Evolutionary conservation across 2,888 invertebrate genomes (phyloP).

Genomic region (Epistrophe eligans): DNA sequence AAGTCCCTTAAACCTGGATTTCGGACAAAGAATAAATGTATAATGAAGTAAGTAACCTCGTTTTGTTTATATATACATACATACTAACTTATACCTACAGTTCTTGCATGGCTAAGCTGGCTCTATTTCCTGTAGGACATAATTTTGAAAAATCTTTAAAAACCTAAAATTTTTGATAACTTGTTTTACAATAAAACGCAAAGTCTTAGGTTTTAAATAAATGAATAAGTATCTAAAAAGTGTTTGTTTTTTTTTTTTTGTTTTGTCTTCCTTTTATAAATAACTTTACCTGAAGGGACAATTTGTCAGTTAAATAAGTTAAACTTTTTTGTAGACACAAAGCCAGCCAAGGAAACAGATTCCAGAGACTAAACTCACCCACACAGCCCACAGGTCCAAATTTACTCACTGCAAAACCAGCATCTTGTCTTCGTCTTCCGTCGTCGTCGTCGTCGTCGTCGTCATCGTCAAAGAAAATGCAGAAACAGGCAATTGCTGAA

Average conservation of each 20-base stretch:
- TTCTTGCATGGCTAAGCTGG: background rate
- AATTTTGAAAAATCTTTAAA: background rate
- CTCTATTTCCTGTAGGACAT: background rate
- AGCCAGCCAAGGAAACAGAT: background rate
- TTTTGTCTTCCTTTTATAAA: too few species aligned
- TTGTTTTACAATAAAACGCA: too few species aligned
- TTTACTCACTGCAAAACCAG: conserved; percentile 11
- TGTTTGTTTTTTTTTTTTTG: background rate
- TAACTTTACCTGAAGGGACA: conserved; percentile 24
- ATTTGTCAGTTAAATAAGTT: conserved; percentile 41
- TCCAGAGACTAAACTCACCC: background rate
- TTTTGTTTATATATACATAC: too few species aligned
- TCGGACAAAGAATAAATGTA: too few species aligned
- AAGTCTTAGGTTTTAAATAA: background rate
- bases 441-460: conserved; percentile 10
- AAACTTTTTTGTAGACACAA: conserved; percentile 37
- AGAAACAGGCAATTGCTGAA: conserved; percentile 20
- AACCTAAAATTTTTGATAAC: background rate
- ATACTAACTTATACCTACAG: too few species aligned
- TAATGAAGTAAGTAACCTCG: too few species aligned
- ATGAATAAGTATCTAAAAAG: background rate
- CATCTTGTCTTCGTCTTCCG: background rate
- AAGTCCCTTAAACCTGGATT: too few species aligned
- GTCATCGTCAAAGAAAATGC: background rate
- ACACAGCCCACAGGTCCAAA: background rate